phyloP scores from a whole-genome alignment of 2,797 vertebrate genomes.

The Rhodeus uyekii region DNA sequence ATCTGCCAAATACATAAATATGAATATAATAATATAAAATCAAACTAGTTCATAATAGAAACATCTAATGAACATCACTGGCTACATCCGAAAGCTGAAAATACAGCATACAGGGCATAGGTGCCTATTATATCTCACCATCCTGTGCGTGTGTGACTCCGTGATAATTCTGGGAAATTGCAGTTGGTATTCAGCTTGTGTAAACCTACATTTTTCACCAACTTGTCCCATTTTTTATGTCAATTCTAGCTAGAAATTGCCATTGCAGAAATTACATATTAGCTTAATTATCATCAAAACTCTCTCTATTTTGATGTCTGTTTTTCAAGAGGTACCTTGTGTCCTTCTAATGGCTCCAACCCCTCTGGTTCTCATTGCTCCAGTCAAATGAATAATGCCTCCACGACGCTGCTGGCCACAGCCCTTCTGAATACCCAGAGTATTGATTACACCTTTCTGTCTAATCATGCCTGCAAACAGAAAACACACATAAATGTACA shows the following conservation, averaged over 20 bases:
- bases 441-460: not conserved
- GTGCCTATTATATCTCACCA: not conserved
- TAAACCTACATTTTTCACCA: not conserved
- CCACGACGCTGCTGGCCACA: slow-evolving; percentile 61
- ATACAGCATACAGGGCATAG: not conserved
- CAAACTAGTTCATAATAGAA: too few relatives aligned
- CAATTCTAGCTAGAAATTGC: not conserved
- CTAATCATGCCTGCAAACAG: slow-evolving; percentile 5
- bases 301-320: not conserved
- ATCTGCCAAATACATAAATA: too few relatives aligned
- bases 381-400: slow-evolving; percentile 72
- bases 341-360: slow-evolving; percentile 71
- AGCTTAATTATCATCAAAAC: not conserved
- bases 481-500: not conserved
- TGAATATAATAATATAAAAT: too few relatives aligned
- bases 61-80: too few relatives aligned
- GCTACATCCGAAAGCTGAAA: not conserved
- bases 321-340: slow-evolving; percentile 50
- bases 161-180: not conserved
- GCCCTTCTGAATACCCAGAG: not conserved
- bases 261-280: not conserved
- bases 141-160: not conserved
- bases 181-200: not conserved
- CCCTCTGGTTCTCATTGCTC: slow-evolving; percentile 62
- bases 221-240: not conserved